phyloP scores from a whole-genome alignment of 2,113 vertebrate genomes.

The Monopterus albus region DNA sequence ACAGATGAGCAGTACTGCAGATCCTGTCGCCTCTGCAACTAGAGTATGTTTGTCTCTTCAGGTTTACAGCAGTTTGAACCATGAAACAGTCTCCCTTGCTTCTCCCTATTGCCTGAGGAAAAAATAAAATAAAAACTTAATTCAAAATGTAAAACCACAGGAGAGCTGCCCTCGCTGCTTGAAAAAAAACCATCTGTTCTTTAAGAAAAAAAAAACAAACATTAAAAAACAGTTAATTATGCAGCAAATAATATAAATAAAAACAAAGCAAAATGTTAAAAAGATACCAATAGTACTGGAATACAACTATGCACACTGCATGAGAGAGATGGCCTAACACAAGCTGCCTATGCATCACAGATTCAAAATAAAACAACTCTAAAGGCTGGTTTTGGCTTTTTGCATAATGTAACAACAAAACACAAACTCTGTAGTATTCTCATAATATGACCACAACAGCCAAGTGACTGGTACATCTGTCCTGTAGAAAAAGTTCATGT shows the following conservation, averaged over 20 bases:
- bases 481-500: too few relatives aligned
- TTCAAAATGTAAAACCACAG: conserved; percentile 24
- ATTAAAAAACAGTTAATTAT: neutral
- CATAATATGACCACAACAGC: neutral
- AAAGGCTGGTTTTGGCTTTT: too few relatives aligned
- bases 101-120: neutral
- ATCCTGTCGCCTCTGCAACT: conserved; percentile 9
- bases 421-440: neutral
- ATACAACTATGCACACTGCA: neutral
- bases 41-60: conserved; percentile 14
- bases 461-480: too few relatives aligned
- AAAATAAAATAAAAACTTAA: neutral
- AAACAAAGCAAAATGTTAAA: neutral
- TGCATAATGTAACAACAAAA: too few relatives aligned
- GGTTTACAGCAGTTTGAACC: conserved; percentile 3
- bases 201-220: too few relatives aligned
- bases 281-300: neutral
- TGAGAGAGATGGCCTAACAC: neutral
- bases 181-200: neutral
- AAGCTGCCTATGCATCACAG: too few relatives aligned
- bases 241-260: neutral
- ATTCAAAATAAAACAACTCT: neutral
- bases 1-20: neutral
- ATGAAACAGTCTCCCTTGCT: conserved; percentile 10
- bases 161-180: neutral